phyloP scores from a whole-genome alignment of 2,797 vertebrate genomes.

The Sternarchorhynchus goeldii region DNA sequence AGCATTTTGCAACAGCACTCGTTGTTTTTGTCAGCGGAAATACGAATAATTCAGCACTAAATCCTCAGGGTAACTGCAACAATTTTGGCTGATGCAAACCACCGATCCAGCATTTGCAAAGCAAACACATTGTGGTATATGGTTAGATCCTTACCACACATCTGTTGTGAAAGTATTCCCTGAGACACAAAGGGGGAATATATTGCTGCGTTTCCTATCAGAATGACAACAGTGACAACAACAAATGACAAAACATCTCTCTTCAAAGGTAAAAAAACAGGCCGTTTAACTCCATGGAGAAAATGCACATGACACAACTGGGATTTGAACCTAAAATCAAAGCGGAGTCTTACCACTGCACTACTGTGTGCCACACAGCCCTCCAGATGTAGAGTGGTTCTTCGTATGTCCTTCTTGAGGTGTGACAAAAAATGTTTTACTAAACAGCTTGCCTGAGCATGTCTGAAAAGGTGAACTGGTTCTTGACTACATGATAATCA shows the following conservation, averaged over 20 bases:
- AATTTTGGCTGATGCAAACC: conserved; percentile 47
- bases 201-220: background rate
- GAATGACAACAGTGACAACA: background rate
- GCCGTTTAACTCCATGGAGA: no score
- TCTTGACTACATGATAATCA: conserved; percentile 36
- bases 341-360: no score
- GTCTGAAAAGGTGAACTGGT: conserved; percentile 19
- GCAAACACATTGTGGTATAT: conserved; percentile 38
- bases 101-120: conserved; percentile 29
- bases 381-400: background rate
- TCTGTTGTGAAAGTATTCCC: conserved; percentile 28
- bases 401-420: conserved; percentile 3
- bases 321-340: no score
- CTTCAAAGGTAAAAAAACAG: background rate
- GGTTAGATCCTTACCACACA: conserved; percentile 17
- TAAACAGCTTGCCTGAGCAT: conserved; percentile 15
- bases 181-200: background rate
- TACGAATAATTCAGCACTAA: conserved; percentile 43
- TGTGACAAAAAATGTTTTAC: conserved; percentile 9
- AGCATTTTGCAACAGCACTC: conserved; percentile 23
- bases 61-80: conserved; percentile 48
- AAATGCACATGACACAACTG: no score
- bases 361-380: no score
- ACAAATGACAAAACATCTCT: background rate
- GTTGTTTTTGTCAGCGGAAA: conserved; percentile 46